Evolutionary conservation across 1,140 invertebrate species (phyloP).

Genomic region (Bursaphelenchus mucronatus): DNA sequence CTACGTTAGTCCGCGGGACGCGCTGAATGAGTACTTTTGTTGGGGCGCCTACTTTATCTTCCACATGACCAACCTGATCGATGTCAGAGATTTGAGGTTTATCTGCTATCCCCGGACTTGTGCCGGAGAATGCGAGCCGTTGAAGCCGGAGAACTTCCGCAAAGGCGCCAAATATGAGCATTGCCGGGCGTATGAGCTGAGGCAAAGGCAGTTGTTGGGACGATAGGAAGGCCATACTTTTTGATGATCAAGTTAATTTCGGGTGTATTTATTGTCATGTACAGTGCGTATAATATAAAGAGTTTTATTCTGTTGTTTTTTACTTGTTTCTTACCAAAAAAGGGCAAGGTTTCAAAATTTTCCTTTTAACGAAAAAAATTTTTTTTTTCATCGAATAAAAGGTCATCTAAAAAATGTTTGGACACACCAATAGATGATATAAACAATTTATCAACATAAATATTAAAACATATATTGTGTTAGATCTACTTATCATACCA

Average conservation of each 20-base stretch:
- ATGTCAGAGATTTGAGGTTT: conserved; percentile 51
- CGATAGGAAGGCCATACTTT: too few relatives aligned
- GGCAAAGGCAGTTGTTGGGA: too few relatives aligned
- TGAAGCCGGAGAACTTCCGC: conserved; percentile 50
- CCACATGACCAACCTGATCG: conserved; percentile 44
- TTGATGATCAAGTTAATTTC: too few relatives aligned
- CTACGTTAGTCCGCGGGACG: conserved; percentile 44
- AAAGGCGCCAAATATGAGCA: conserved; percentile 54
- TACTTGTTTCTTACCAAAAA: conserved; percentile 9
- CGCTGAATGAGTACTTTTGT: conserved; percentile 53
- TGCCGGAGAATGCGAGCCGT: conserved; percentile 57
- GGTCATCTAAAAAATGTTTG: too few relatives aligned
- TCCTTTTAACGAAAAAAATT: too few relatives aligned
- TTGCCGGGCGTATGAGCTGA: conserved; percentile 47
- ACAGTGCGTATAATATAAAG: too few relatives aligned
- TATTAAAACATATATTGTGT: too few relatives aligned
- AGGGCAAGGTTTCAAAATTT: background rate
- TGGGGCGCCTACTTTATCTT: conserved; percentile 46
- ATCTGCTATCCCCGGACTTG: conserved; percentile 59
- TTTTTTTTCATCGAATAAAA: too few relatives aligned
- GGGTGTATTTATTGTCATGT: too few relatives aligned
- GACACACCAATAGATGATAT: too few relatives aligned
- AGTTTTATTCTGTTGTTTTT: background rate
- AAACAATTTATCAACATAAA: too few relatives aligned
- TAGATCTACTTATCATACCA: conserved; percentile 28